Evolutionary conservation across 2,888 invertebrate genomes (phyloP), one percentile per base, ranked within the genome.

Genomic region (Octonoba sinensis): DNA sequence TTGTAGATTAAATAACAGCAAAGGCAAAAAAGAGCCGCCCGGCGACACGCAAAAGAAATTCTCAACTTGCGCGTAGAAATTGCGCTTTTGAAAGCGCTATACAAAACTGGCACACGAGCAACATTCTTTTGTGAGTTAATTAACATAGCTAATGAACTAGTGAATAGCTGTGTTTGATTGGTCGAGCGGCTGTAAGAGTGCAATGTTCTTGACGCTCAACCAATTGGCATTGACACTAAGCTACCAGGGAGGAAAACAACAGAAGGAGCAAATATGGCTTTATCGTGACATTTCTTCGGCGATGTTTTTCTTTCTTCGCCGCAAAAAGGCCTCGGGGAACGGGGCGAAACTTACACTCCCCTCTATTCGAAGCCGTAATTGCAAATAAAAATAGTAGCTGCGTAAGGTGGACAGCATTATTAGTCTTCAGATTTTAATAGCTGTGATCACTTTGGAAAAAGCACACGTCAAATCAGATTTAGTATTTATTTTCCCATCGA

Each of bases 211-310:
- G 66, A 79, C 78, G 60, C 67, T 69, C 74, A 49, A 70, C 81
- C 81, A 81, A 81, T 81, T 74, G 79, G 73, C 79, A 81, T 81
- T 81, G 74, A 81, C 81, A 81, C 64, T 79, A 72, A 62, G 72
- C 66, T 67, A 79, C 56, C 71, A 60, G 66, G 46, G 67, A 73
- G 67, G 73, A 73, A 79, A 73, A 79, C 62, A 79, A 78, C 78
- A 78, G 78, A 79, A 72, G 74, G 74, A 81, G 73, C 81, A 81
- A 81, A 81, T 81, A 81, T 81, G 73, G 81, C 77, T 71, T 69
- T 79, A 62, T 79, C 79, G 79, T 79, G 79, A 74, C 67, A 69
- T 57, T 74, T 81, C 57, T 66, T 51, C 49, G 56, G 47, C 56
- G 62, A 56, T 62, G 18, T 54, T 78, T 72, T 67, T 66, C 72